These are phyloP conservation scores for Carterocephalus palaemon DNA, from an alignment of 2,888 invertebrate species.

Conservation along the genomic window DNA sequence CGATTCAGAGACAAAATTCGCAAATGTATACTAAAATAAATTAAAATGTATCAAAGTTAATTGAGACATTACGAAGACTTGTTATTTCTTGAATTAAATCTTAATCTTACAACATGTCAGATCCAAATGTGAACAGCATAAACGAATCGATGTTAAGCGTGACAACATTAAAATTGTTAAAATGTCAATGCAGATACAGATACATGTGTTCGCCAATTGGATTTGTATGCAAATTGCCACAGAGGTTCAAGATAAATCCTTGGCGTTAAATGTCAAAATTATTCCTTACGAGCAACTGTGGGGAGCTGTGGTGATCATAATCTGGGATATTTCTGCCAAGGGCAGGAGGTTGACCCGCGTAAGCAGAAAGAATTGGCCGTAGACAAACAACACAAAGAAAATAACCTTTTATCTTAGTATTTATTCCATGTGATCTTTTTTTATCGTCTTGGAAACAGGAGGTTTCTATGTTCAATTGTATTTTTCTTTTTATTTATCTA, in stretches of 20 bases:
- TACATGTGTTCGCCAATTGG: constrained; percentile 5
- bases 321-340: constrained; percentile 19
- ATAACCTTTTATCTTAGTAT: neutral
- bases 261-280: constrained; percentile 18
- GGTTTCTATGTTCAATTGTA: too few relatives aligned
- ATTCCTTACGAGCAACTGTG: constrained; percentile 9
- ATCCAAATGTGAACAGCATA: too few relatives aligned
- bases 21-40: too few relatives aligned
- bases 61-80: too few relatives aligned
- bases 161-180: constrained; percentile 14
- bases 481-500: too few relatives aligned
- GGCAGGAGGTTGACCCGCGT: constrained; percentile 11
- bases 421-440: too few relatives aligned
- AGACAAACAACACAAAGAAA: constrained; percentile 1
- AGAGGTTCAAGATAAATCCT: constrained; percentile 15
- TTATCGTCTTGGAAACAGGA: too few relatives aligned
- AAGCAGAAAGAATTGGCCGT: constrained; percentile 5
- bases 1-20: too few relatives aligned
- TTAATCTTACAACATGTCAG: too few relatives aligned
- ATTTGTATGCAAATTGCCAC: constrained; percentile 20
- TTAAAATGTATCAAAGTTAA: too few relatives aligned
- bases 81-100: too few relatives aligned
- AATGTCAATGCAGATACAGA: constrained; percentile 2
- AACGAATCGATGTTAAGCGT: too few relatives aligned
- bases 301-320: constrained; percentile 10